Evolutionary conservation across 2,113 vertebrate species (phyloP).

Genomic region (Bos indicus): DNA sequence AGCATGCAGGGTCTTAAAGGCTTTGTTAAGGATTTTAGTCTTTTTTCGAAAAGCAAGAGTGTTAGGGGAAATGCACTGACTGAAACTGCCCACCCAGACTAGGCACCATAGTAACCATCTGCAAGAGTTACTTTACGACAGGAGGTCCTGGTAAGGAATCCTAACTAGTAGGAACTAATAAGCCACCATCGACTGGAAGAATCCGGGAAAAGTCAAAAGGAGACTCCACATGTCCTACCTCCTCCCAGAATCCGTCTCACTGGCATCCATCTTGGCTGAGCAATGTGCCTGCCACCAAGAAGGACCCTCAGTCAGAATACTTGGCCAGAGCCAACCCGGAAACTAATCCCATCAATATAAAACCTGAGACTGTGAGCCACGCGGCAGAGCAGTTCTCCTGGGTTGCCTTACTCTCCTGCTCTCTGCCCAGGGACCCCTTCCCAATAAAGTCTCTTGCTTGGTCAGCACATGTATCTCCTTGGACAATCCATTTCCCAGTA

Average conservation of each 20-base stretch:
- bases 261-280: neutral
- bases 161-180: neutral
- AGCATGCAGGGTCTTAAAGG: neutral
- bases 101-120: neutral
- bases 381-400: neutral
- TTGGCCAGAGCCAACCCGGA: neutral
- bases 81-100: neutral
- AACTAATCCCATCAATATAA: neutral
- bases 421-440: neutral
- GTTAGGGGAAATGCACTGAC: neutral
- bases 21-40: neutral
- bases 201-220: neutral
- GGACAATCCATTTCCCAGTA: neutral
- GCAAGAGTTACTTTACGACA: neutral
- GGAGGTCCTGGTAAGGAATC: neutral
- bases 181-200: neutral
- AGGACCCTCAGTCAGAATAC: neutral
- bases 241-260: neutral
- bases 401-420: neutral
- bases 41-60: neutral
- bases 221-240: neutral
- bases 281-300: neutral
- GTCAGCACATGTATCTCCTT: neutral
- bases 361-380: neutral
- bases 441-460: neutral